A percentile compares a stretch with the other conserved stretches of the same genome.
Conservation (phyloP, 2,888 invertebrate genomes). For the Seira ritae region DNA sequence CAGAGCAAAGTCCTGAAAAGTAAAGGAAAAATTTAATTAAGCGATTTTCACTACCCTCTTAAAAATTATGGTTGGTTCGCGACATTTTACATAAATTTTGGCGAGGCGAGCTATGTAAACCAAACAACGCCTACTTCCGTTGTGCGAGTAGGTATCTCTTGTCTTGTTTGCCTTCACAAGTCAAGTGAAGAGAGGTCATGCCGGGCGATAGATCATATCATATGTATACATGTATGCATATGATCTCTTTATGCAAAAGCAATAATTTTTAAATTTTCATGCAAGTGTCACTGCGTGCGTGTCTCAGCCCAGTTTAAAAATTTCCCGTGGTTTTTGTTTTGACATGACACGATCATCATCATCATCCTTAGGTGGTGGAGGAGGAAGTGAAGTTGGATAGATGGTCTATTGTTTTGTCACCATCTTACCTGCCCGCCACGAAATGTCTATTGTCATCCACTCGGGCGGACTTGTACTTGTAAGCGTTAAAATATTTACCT, state of each 20-base stretch:
- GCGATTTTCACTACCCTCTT: too few relatives aligned
- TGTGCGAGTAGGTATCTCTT: background rate
- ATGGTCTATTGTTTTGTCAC: background rate
- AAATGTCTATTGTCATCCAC: background rate
- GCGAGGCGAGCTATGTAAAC: background rate
- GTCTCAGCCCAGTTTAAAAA: background rate
- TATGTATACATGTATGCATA: background rate
- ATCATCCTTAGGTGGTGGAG: conserved; percentile 6
- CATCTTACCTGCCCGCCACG: background rate
- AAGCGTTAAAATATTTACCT: background rate
- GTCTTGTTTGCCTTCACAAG: too few relatives aligned
- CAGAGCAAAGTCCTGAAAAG: background rate
- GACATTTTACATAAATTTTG: background rate
- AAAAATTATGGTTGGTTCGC: background rate
- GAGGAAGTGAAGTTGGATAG: background rate
- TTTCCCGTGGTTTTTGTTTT: conserved; percentile 35
- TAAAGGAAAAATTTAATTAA: too few relatives aligned
- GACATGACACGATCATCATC: too few relatives aligned
- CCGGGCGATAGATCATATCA: background rate
- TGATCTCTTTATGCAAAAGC: background rate
- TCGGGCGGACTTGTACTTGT: background rate
- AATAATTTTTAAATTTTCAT: background rate
- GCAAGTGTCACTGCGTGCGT: conserved; percentile 18
- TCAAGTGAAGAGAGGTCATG: too few relatives aligned
- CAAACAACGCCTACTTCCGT: background rate